A percentile compares a stretch with the other conserved stretches of the same genome.
Evolutionary conservation across 2,113 vertebrate species (phyloP).

Genomic region (Hydrolagus affinis): DNA sequence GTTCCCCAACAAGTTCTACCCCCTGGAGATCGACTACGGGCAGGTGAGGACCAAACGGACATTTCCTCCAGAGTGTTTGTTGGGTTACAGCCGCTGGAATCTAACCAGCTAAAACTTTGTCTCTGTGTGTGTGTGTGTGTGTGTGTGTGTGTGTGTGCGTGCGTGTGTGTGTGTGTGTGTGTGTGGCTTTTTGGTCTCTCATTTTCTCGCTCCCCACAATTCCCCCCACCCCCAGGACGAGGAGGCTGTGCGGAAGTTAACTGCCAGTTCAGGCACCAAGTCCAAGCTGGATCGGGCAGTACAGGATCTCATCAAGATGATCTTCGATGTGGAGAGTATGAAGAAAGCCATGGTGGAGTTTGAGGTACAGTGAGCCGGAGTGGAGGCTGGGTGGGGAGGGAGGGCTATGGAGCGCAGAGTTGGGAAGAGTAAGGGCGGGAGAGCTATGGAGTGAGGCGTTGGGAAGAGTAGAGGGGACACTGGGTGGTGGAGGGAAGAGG

Average conservation of each 20-base stretch:
- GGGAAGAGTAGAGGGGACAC: neutral
- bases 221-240: conserved; percentile 79
- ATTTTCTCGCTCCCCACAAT: conserved; percentile 24
- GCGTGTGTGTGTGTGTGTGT: no score
- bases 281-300: conserved; percentile 78
- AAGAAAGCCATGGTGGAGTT: conserved; percentile 99
- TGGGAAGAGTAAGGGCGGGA: no score
- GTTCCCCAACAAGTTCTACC: conserved; percentile 94
- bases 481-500: neutral
- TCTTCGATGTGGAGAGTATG: conserved; percentile 98
- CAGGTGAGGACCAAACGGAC: conserved; percentile 61
- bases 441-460: neutral
- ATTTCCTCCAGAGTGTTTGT: no score
- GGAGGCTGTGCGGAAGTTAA: conserved; percentile 85
- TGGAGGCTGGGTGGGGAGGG: neutral
- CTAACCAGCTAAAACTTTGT: no score
- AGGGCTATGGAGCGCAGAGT: neutral
- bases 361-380: conserved; percentile 59
- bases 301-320: conserved; percentile 86
- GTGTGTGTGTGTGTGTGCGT: no score
- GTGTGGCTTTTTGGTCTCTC: no score
- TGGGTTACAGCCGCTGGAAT: no score
- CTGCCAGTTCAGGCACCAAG: conserved; percentile 72
- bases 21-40: conserved; percentile 93
- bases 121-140: no score